A percentile compares a stretch with the other conserved stretches of the same genome.
phyloP scores from a whole-genome alignment of 2,113 vertebrate genomes.

The Microtus pennsylvanicus region DNA sequence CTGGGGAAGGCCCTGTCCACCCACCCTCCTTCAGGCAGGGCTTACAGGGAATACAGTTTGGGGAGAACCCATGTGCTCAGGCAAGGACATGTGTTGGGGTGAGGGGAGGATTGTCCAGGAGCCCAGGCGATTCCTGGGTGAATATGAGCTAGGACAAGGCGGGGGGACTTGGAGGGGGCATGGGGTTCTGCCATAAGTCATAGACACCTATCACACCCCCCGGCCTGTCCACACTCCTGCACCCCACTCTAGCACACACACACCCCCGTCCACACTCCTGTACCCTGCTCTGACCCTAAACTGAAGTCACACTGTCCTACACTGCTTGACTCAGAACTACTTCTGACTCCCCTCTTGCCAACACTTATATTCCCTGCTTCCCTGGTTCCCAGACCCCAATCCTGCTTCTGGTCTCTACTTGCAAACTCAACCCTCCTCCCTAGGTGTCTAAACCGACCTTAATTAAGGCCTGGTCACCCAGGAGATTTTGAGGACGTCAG shows the following conservation, averaged over 20 bases:
- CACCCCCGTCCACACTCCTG: no score
- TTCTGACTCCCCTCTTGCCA: background rate
- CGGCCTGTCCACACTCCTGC: no score
- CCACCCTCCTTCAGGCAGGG: background rate
- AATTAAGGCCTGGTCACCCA: background rate
- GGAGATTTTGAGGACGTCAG: background rate
- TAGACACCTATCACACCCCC: background rate
- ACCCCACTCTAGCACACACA: no score
- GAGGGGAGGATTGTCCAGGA: background rate
- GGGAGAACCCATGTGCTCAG: no score
- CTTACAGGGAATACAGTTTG: background rate
- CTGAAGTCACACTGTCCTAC: background rate
- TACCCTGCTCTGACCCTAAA: background rate
- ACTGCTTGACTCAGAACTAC: background rate
- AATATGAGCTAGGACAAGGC: no score
- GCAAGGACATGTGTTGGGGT: background rate
- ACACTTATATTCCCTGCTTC: background rate
- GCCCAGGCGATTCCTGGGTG: background rate
- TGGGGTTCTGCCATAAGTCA: background rate
- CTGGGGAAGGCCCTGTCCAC: background rate
- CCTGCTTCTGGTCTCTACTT: background rate
- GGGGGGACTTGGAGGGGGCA: accelerated
- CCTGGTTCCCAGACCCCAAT: accelerated
- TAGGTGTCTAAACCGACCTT: background rate
- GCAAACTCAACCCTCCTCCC: background rate